Evolutionary conservation across 1,140 invertebrate species (phyloP).

Genomic region (Apis dorsata): DNA sequence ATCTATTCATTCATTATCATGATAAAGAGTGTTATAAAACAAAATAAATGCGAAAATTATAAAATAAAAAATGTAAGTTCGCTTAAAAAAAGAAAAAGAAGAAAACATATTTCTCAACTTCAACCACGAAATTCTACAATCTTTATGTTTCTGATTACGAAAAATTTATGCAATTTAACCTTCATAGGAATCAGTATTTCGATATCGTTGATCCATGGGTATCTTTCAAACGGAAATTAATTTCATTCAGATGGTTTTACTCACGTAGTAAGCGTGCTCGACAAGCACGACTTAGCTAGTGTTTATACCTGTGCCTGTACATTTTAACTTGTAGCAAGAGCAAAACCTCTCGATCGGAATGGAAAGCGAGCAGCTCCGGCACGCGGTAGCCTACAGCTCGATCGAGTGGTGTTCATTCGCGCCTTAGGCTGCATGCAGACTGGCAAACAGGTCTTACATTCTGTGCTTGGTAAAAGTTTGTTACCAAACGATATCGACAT

Average conservation of each 20-base stretch:
- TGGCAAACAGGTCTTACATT: constrained; percentile 1
- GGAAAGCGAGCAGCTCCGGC: constrained; percentile 49
- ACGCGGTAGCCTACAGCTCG: constrained; percentile 14
- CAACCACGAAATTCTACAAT: not conserved
- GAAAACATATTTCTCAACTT: not conserved
- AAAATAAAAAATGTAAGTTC: not conserved
- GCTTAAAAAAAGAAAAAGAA: not conserved
- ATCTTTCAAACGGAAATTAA: constrained; percentile 36
- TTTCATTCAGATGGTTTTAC: constrained; percentile 35
- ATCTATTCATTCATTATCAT: not conserved
- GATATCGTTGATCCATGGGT: constrained; percentile 27
- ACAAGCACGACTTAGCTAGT: not conserved
- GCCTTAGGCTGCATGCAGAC: constrained; percentile 32
- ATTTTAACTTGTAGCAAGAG: constrained; percentile 33
- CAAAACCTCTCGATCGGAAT: constrained; percentile 55
- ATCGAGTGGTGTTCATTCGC: constrained; percentile 35
- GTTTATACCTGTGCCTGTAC: constrained; percentile 23
- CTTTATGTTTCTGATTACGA: constrained; percentile 27
- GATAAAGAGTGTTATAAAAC: not conserved
- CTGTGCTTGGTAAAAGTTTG: not conserved
- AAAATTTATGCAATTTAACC: constrained; percentile 40
- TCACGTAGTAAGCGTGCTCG: constrained; percentile 15
- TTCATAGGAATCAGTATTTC: constrained; percentile 38
- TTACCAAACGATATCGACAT: not conserved
- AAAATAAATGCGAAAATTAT: not conserved